Evolutionary conservation across 2,888 invertebrate species (phyloP).

Genomic region (Augochlorella aurata): DNA sequence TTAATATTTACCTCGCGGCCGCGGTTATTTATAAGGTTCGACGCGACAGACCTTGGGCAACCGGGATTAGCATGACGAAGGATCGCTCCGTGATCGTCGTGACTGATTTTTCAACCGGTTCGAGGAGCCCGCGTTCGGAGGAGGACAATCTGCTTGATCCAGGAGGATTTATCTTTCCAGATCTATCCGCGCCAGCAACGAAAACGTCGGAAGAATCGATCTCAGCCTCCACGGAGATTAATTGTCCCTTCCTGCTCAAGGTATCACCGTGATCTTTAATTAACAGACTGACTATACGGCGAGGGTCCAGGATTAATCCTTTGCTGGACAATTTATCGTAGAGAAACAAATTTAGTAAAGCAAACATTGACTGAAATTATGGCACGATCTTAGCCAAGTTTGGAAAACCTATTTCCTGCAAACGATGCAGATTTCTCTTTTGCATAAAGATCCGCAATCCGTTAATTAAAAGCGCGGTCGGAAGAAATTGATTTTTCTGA

Average conservation of each 20-base stretch:
- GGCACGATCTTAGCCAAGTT: too few species aligned
- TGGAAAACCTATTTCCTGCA: background rate
- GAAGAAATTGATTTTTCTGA: background rate
- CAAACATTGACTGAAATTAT: too few species aligned
- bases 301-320: too few species aligned
- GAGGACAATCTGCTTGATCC: background rate
- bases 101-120: background rate
- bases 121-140: background rate
- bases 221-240: background rate
- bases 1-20: slow-evolving; percentile 26
- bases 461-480: background rate
- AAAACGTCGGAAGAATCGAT: background rate
- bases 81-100: slow-evolving; percentile 2
- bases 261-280: background rate
- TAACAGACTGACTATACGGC: too few species aligned
- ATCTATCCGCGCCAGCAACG: background rate
- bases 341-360: too few species aligned
- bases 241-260: background rate
- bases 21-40: slow-evolving; percentile 41
- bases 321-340: too few species aligned
- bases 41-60: slow-evolving; percentile 43
- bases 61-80: slow-evolving; percentile 33
- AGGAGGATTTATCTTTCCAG: background rate
- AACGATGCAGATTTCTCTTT: background rate
- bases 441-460: background rate